phyloP scores from a whole-genome alignment of 1,140 invertebrate species.

The Frieseomelitta varia region DNA sequence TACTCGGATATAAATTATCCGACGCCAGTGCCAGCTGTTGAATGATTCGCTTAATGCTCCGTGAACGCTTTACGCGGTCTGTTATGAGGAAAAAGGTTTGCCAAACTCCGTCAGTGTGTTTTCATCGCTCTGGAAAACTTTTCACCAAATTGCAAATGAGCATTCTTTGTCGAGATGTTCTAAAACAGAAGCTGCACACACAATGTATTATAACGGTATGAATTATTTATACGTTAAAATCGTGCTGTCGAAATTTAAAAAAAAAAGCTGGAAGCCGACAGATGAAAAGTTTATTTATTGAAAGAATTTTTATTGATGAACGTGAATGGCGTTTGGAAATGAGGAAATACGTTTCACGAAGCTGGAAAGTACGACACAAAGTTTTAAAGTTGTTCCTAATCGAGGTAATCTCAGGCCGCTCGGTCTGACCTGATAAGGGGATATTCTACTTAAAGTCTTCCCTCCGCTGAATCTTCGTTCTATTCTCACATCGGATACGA shows the following conservation, averaged over 20 bases:
- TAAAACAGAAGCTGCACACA: background rate
- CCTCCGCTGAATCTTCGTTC: background rate
- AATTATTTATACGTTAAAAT: background rate
- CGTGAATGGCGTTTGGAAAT: no score
- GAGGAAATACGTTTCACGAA: background rate
- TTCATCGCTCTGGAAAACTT: background rate
- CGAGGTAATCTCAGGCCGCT: background rate
- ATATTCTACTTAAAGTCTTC: background rate
- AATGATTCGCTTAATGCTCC: constrained; percentile 74
- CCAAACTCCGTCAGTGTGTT: constrained; percentile 14
- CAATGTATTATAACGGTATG: background rate
- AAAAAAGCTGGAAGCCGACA: background rate
- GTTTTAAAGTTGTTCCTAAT: background rate
- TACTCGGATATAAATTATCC: constrained; percentile 74
- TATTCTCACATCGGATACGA: background rate
- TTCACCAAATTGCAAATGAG: background rate
- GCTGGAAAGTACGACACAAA: background rate
- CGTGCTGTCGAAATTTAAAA: background rate
- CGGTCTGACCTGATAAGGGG: background rate
- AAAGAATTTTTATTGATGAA: background rate
- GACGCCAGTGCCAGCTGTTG: constrained; percentile 67
- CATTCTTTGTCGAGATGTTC: background rate
- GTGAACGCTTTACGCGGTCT: constrained; percentile 48
- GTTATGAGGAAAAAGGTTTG: constrained; percentile 20
- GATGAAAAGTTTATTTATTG: background rate